phyloP scores from a whole-genome alignment of 1,140 invertebrate species.

The Drosophila baimaii region DNA sequence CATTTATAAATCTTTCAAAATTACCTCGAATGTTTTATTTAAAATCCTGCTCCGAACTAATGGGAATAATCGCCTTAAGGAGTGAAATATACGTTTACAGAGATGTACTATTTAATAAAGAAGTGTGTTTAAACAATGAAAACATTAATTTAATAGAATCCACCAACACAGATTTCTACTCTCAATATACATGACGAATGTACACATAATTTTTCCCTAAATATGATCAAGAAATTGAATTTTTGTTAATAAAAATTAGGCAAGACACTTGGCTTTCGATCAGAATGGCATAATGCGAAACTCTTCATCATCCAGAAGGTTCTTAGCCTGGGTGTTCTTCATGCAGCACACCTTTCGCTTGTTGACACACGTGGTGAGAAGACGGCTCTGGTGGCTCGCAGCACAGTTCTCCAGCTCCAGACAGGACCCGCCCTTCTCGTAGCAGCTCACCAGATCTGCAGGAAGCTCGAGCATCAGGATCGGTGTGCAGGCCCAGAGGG shows the following conservation, averaged over 20 bases:
- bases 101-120: too few relatives aligned
- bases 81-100: too few relatives aligned
- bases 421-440: slow-evolving; percentile 12
- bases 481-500: too few relatives aligned
- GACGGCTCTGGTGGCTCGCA: background rate
- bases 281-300: too few relatives aligned
- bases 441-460: slow-evolving; percentile 37
- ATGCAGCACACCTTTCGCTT: slow-evolving; percentile 51
- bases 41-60: background rate
- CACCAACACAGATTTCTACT: background rate
- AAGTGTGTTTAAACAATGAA: too few relatives aligned
- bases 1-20: too few relatives aligned
- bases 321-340: background rate
- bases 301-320: background rate
- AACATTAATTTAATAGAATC: background rate
- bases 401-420: slow-evolving; percentile 23
- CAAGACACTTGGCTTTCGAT: too few relatives aligned
- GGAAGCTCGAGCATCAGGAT: background rate
- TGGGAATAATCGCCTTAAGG: too few relatives aligned
- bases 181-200: background rate
- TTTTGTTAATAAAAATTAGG: too few relatives aligned
- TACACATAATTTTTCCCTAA: background rate
- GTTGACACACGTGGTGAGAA: slow-evolving; percentile 33
- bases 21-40: background rate
- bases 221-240: background rate